Conservation (phyloP, 2,888 invertebrate genomes). For the Nephrotoma guestfalica region DNA sequence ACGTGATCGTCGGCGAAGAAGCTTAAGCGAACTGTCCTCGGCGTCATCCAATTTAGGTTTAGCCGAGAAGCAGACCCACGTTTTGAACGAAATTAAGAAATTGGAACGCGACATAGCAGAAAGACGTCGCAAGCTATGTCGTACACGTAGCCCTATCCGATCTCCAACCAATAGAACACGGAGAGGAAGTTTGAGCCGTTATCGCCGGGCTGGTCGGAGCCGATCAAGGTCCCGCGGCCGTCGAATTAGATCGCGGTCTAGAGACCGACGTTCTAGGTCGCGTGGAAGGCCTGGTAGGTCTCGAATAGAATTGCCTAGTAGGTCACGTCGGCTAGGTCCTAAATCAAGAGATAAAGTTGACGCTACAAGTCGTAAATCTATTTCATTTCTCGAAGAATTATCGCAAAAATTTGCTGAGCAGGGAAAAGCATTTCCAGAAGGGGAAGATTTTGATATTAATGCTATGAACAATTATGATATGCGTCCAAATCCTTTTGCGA, state of each 20-base stretch:
- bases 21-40: background rate
- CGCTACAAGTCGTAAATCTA: background rate
- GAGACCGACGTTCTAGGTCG: background rate
- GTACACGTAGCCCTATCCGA: background rate
- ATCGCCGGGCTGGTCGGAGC: background rate
- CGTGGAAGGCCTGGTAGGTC: background rate
- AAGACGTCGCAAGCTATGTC: background rate
- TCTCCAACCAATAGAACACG: background rate
- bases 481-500: background rate
- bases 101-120: background rate
- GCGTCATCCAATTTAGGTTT: background rate
- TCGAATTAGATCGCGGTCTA: background rate
- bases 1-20: background rate
- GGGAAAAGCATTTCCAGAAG: slow-evolving; percentile 3
- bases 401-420: background rate
- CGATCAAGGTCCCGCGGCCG: background rate
- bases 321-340: background rate
- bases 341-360: background rate
- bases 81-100: background rate
- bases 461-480: background rate
- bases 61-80: background rate
- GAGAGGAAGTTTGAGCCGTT: background rate
- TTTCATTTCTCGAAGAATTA: slow-evolving; percentile 4
- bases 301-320: background rate
- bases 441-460: background rate